Conservation (phyloP, 2,113 vertebrate genomes). For the Callaeas wilsoni region DNA sequence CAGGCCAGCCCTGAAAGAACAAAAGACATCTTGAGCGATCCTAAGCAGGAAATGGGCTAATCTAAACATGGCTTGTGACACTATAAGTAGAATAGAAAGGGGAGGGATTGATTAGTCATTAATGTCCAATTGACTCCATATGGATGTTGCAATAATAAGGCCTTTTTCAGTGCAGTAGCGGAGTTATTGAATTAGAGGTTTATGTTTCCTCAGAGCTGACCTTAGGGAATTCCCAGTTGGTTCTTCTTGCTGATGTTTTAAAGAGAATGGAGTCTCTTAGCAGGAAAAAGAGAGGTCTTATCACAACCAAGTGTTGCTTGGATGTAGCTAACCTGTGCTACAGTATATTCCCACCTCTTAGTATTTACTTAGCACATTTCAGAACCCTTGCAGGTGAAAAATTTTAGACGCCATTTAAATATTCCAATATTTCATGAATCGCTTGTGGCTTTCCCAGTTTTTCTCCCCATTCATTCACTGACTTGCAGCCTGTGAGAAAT, state of each 20-base stretch:
- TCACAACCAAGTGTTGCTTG: slow-evolving; percentile 7
- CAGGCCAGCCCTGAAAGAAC: slow-evolving; percentile 80
- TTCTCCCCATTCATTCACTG: neutral
- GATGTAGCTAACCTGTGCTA: slow-evolving; percentile 6
- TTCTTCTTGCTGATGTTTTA: slow-evolving; percentile 74
- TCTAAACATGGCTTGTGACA: slow-evolving; percentile 85
- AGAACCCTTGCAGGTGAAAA: neutral
- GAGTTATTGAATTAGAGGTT: slow-evolving; percentile 82
- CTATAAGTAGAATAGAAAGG: slow-evolving; percentile 82
- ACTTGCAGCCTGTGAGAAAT: neutral
- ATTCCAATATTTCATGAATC: slow-evolving; percentile 25
- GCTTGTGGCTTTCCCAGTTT: neutral
- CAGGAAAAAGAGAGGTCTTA: slow-evolving; percentile 52
- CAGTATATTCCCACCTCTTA: neutral
- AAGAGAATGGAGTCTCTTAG: slow-evolving; percentile 68
- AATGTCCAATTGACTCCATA: slow-evolving; percentile 83
- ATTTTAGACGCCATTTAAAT: slow-evolving; percentile 32
- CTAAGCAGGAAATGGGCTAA: slow-evolving; percentile 86
- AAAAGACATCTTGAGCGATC: slow-evolving; percentile 85
- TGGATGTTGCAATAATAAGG: slow-evolving; percentile 80
- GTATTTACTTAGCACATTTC: slow-evolving; percentile 12
- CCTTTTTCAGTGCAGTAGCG: slow-evolving; percentile 78
- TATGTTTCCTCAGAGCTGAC: slow-evolving; percentile 77
- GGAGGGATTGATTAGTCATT: slow-evolving; percentile 85
- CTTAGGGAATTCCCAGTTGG: slow-evolving; percentile 77